Percentiles rank a stretch among this genome's conserved stretches.
Conservation (phyloP, 2,888 invertebrate species). For the Nasonovia ribisnigri region DNA sequence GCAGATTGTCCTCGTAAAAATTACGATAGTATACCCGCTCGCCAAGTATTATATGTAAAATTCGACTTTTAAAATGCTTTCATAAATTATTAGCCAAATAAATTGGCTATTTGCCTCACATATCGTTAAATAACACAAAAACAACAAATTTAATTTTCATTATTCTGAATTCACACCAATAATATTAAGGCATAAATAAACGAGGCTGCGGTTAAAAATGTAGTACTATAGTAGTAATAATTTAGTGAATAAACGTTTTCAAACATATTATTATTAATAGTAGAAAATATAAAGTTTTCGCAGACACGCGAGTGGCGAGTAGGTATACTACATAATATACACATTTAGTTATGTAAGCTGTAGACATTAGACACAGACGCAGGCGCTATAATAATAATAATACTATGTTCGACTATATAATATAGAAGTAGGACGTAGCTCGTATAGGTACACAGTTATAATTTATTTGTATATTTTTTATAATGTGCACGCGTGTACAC, state of each 20-base stretch:
- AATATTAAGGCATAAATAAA: neutral
- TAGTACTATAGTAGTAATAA: neutral
- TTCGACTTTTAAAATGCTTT: neutral
- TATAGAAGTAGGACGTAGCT: neutral
- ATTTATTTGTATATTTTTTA: neutral
- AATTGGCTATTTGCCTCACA: neutral
- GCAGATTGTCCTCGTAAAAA: neutral
- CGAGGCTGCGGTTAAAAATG: neutral
- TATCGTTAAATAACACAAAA: neutral
- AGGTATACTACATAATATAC: neutral
- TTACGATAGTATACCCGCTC: neutral
- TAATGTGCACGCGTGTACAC: neutral
- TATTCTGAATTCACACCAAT: neutral
- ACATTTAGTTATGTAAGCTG: neutral
- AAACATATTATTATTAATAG: neutral
- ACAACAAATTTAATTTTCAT: neutral
- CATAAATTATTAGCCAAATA: neutral
- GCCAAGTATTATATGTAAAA: neutral
- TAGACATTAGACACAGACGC: too few relatives aligned
- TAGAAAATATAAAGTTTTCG: neutral
- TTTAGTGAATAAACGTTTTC: neutral
- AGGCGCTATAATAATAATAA: neutral
- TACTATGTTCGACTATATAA: too few relatives aligned
- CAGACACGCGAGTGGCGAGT: neutral
- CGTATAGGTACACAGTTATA: neutral